These are phyloP conservation scores for Lepidothrix coronata DNA, from an alignment of 2,113 vertebrate species.

Conservation along the genomic window DNA sequence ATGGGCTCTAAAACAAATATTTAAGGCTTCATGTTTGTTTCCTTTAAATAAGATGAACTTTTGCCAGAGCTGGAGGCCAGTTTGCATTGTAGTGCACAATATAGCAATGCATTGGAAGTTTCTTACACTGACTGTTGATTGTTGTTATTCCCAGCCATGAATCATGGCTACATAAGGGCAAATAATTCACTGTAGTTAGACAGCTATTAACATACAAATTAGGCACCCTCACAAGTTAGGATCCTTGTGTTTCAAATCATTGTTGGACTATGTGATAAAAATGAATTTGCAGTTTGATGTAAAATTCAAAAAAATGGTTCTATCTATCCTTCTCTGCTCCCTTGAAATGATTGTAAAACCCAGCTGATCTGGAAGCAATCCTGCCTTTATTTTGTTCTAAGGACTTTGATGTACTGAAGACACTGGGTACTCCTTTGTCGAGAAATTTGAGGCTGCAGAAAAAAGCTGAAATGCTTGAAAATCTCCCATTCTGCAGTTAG, in stretches of 20 bases:
- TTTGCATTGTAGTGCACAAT: background rate
- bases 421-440: background rate
- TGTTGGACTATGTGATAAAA: background rate
- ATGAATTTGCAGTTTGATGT: background rate
- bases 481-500: background rate
- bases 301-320: background rate
- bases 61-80: background rate
- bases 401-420: background rate
- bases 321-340: background rate
- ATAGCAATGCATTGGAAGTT: background rate
- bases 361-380: background rate
- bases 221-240: background rate
- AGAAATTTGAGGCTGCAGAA: background rate
- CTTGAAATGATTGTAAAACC: background rate
- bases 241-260: background rate
- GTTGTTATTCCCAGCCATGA: background rate
- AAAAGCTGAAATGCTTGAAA: background rate
- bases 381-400: background rate
- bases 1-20: background rate
- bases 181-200: background rate
- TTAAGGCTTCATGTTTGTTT: background rate
- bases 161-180: background rate
- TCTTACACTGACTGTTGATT: background rate
- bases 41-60: background rate
- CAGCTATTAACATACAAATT: background rate